Conservation (phyloP, 2,888 invertebrate genomes). For the Netelia melanura region DNA sequence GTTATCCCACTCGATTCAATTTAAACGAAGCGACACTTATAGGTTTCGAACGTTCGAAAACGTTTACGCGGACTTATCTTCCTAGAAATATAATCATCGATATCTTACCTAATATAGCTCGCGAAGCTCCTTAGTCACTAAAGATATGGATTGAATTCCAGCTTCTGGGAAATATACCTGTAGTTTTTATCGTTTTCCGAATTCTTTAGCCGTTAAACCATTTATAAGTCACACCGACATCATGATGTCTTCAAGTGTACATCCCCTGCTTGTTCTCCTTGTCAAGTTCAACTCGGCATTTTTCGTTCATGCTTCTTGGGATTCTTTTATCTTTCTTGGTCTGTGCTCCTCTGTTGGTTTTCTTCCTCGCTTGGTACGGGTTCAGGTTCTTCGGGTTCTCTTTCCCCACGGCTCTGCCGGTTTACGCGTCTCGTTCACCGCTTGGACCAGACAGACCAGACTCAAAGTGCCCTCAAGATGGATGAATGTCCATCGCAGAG, state of each 20-base stretch:
- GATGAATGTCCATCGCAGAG: slow-evolving; percentile 67
- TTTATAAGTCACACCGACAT: no score
- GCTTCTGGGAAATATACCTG: no score
- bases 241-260: background rate
- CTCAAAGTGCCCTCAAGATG: slow-evolving; percentile 57
- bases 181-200: no score
- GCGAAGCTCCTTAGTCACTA: no score
- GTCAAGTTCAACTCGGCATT: slow-evolving; percentile 3
- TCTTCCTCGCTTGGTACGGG: slow-evolving; percentile 21
- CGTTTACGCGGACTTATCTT: no score
- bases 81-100: no score
- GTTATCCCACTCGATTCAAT: no score
- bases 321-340: background rate
- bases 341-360: slow-evolving; percentile 13
- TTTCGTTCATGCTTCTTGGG: background rate
- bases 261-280: background rate
- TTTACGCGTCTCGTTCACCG: slow-evolving; percentile 46
- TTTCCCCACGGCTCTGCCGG: slow-evolving; percentile 48
- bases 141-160: no score
- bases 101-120: no score
- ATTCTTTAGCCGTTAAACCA: no score
- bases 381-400: slow-evolving; percentile 53
- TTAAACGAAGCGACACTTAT: no score
- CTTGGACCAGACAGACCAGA: slow-evolving; percentile 30
- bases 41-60: no score